Percentiles rank a stretch among this genome's conserved stretches.
Conservation (phyloP, 2,113 vertebrate species). For the Chelonoidis abingdonii region DNA sequence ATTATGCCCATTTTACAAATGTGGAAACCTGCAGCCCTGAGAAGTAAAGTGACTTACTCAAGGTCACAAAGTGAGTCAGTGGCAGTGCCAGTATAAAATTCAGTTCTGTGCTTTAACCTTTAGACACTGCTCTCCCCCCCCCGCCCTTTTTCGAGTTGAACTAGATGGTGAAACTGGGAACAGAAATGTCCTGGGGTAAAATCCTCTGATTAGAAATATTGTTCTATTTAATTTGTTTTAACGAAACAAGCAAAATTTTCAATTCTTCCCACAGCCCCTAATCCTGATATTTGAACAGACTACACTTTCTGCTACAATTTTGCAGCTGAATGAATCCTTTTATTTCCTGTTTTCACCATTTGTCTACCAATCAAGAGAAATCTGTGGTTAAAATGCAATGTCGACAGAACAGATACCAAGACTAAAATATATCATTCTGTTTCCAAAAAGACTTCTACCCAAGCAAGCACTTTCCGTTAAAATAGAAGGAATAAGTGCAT, state of each 20-base stretch:
- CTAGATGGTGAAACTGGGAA: not conserved
- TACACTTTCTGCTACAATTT: not conserved
- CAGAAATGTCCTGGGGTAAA: not conserved
- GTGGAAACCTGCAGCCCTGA: not conserved
- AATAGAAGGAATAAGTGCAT: conserved; percentile 48
- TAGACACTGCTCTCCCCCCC: no score
- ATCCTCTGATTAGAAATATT: not conserved
- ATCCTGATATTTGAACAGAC: not conserved
- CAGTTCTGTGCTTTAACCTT: not conserved
- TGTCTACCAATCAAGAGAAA: conserved; percentile 40
- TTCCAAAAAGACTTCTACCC: conserved; percentile 33
- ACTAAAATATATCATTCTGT: conserved; percentile 29
- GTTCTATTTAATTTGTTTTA: not conserved
- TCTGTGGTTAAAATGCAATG: conserved; percentile 57
- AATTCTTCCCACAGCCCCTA: not conserved
- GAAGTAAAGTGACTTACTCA: not conserved
- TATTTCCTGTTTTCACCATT: conserved; percentile 68
- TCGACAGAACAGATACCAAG: conserved; percentile 46
- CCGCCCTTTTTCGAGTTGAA: not conserved
- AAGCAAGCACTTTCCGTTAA: conserved; percentile 12
- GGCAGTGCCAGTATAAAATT: not conserved
- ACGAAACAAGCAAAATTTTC: not conserved
- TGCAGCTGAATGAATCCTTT: conserved; percentile 43
- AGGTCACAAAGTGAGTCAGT: not conserved
- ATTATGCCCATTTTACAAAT: not conserved